Percentiles rank a stretch among this genome's conserved stretches.
Evolutionary conservation across 2,888 invertebrate genomes (phyloP).

Genomic region (Tromatobia lineatoria): DNA sequence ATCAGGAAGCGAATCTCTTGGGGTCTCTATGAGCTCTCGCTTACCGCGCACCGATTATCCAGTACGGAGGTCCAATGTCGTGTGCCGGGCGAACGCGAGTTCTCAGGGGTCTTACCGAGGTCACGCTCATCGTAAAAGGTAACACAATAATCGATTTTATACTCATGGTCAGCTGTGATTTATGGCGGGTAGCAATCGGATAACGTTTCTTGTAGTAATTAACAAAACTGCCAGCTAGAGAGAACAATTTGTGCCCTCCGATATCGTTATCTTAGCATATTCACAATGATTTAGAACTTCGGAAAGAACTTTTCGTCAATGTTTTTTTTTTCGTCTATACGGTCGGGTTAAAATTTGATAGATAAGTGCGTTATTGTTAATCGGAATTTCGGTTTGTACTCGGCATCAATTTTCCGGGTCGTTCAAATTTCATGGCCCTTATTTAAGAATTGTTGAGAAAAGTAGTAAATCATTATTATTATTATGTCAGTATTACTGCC

Average conservation of each 20-base stretch:
- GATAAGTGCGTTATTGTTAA: too few relatives aligned
- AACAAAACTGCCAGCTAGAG: background rate
- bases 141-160: slow-evolving; percentile 21
- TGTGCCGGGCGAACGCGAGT: slow-evolving; percentile 11
- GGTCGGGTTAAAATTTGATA: too few relatives aligned
- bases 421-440: too few relatives aligned
- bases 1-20: slow-evolving; percentile 52
- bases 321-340: too few relatives aligned
- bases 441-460: too few relatives aligned
- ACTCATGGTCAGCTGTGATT: slow-evolving; percentile 12
- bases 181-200: background rate
- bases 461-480: too few relatives aligned
- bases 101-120: slow-evolving; percentile 14
- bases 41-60: slow-evolving; percentile 1
- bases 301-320: too few relatives aligned
- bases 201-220: background rate
- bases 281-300: too few relatives aligned
- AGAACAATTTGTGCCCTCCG: background rate
- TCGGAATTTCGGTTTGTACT: too few relatives aligned
- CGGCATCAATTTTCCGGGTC: too few relatives aligned
- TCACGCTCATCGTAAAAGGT: slow-evolving; percentile 34
- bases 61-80: slow-evolving; percentile 28
- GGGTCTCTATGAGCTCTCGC: slow-evolving; percentile 28
- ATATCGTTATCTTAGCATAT: too few relatives aligned
- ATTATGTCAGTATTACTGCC: too few relatives aligned